Percentiles rank a stretch among this genome's conserved stretches.
Evolutionary conservation across 1,140 invertebrate species (phyloP).

Genomic region (Drosophila pseudoananassae): DNA sequence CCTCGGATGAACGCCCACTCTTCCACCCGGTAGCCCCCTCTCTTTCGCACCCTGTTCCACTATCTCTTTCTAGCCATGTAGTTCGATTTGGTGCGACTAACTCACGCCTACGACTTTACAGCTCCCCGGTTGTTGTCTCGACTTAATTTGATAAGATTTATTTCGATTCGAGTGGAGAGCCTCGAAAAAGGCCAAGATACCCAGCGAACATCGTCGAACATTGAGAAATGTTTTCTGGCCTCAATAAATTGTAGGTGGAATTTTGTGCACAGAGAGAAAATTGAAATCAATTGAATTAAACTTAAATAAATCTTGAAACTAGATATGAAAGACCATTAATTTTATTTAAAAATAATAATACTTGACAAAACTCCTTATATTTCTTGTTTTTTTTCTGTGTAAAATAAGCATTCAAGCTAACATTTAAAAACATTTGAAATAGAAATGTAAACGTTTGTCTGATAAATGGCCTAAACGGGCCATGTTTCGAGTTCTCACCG

Average conservation of each 20-base stretch:
- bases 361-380: too few relatives aligned
- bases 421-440: conserved; percentile 72
- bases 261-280: background rate
- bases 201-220: conserved; percentile 57
- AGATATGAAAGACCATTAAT: too few relatives aligned
- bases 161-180: conserved; percentile 51
- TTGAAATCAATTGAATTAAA: background rate
- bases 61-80: conserved; percentile 17
- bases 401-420: conserved; percentile 40
- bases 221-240: conserved; percentile 69
- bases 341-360: too few relatives aligned
- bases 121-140: conserved; percentile 41
- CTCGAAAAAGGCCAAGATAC: conserved; percentile 58
- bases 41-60: background rate
- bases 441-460: conserved; percentile 64
- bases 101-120: conserved; percentile 62
- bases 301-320: too few relatives aligned
- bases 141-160: conserved; percentile 78
- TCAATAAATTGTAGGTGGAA: conserved; percentile 50
- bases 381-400: conserved; percentile 2
- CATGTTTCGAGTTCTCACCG: conserved; percentile 47
- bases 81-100: conserved; percentile 55
- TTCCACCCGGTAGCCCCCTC: background rate
- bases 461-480: conserved; percentile 58
- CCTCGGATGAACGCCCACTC: conserved; percentile 53